A percentile compares a stretch with the other conserved stretches of the same genome.
Conservation (phyloP, 2,888 invertebrate genomes). For the Acrocyrtus sp. region DNA sequence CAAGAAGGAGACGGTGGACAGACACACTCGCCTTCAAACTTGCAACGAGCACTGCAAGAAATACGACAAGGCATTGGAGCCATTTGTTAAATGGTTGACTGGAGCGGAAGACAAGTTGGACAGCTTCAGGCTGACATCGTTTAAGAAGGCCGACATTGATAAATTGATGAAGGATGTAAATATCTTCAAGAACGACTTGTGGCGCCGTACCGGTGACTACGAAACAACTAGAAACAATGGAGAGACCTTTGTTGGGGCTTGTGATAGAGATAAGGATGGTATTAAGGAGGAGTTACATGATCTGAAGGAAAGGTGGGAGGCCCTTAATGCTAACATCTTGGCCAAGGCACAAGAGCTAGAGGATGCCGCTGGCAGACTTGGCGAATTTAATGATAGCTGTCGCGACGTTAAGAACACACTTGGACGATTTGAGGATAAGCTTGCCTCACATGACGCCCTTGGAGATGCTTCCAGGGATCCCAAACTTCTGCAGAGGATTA, state of each 20-base stretch:
- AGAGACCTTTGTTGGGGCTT: constrained; percentile 86
- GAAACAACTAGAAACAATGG: constrained; percentile 88
- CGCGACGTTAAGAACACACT: constrained; percentile 86
- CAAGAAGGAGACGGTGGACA: constrained; percentile 85
- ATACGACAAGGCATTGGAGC: constrained; percentile 85
- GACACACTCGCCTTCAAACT: constrained; percentile 86
- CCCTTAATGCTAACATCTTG: constrained; percentile 83
- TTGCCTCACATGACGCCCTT: constrained; percentile 78
- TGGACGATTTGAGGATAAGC: constrained; percentile 88
- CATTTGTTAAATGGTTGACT: constrained; percentile 88
- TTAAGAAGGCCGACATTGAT: constrained; percentile 87
- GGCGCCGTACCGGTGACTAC: constrained; percentile 93
- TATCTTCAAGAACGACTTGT: constrained; percentile 89
- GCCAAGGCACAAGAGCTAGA: constrained; percentile 82
- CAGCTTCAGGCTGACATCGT: constrained; percentile 77
- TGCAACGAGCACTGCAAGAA: constrained; percentile 91
- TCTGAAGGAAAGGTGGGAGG: constrained; percentile 91
- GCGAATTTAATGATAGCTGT: constrained; percentile 69
- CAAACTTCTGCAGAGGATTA: constrained; percentile 85
- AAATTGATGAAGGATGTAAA: constrained; percentile 89
- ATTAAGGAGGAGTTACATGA: constrained; percentile 83
- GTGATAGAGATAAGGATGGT: constrained; percentile 91
- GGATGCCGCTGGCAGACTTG: constrained; percentile 74
- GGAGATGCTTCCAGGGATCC: constrained; percentile 83
- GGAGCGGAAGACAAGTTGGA: constrained; percentile 87